Evolutionary conservation across 1,140 invertebrate species (phyloP), one percentile per base, ranked within the genome.

Genomic region (Drosophila pallidifrons): DNA sequence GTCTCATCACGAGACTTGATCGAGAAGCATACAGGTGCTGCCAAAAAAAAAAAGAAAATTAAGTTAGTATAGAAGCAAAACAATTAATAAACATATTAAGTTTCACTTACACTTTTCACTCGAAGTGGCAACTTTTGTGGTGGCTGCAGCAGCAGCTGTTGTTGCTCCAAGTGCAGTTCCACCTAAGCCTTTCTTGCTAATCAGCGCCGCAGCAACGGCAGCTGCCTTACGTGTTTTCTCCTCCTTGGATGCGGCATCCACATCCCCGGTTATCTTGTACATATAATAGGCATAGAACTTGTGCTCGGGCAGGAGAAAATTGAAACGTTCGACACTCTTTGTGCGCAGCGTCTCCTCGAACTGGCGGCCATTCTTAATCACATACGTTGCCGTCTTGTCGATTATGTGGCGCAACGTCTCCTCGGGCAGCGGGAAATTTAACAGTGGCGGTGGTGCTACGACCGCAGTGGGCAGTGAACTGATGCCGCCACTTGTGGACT

Each of bases 341-440:
- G 95, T 95, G 85, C 95, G 96, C 0, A 99, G 96, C 30, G 97
- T 96, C 7, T 95, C 95, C 85, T 99, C 98, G 93, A 99, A 99
- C 78, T 98, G 97, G 52, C 95, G 94, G 0, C 98, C 98, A 93
- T 99, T 99, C 83, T 98, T 98, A 0, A 96, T 96, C 0, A 99
- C 98, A 91, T 99, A 99, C 65, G 96, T 96, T 1, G 98, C 98
- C 95, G 99, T 98, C 93, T 99, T 98, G 92, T 99, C 98, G 55
- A 99, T 97, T 5, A 99, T 96, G 45, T 96, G 94, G 88, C 97
- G 95, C 5, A 97, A 93, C 64, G 98, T 97, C 7, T 95, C 95
- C 0, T 97, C 96, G 13, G 97, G 96, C 5, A 95, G 93, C 15
- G 94, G 93, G 30, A 95, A 94, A 0, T 93, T 93, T 0, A 94